Evolutionary conservation across 1,140 invertebrate species (phyloP).

Genomic region (Solen grandis): DNA sequence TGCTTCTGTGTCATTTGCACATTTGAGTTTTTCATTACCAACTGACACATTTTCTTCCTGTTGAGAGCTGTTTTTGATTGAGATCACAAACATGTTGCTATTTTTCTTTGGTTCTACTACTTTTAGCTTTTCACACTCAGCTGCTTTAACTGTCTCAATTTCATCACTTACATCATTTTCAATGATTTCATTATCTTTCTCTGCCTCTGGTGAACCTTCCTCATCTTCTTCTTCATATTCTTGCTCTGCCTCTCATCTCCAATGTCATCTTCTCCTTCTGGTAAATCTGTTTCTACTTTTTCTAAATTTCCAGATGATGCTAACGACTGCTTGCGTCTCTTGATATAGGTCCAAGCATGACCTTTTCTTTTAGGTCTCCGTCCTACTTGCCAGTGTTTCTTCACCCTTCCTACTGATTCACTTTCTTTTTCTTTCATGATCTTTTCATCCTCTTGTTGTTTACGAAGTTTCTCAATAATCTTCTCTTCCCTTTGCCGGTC

Average conservation of each 20-base stretch:
- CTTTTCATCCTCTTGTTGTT: constrained; percentile 62
- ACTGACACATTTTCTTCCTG: no score
- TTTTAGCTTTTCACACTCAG: no score
- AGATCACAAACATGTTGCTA: no score
- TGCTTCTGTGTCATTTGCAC: no score
- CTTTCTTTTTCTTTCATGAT: constrained; percentile 23
- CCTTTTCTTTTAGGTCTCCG: constrained; percentile 53
- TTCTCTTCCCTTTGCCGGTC: constrained; percentile 63
- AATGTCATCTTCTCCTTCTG: neutral
- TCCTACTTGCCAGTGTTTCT: constrained; percentile 40
- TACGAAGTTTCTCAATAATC: constrained; percentile 56
- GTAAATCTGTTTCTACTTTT: no score
- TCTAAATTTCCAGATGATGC: no score
- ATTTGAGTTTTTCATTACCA: no score
- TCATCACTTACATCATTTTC: neutral
- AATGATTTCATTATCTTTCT: neutral
- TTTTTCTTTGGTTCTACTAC: no score
- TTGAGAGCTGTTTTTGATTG: no score
- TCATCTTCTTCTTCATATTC: neutral
- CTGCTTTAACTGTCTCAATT: neutral
- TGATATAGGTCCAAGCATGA: constrained; percentile 61
- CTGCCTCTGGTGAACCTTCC: neutral
- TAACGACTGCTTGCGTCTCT: constrained; percentile 58
- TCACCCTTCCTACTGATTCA: constrained; percentile 12
- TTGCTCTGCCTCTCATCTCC: neutral